Percentiles rank a stretch among this genome's conserved stretches.
phyloP scores from a whole-genome alignment of 2,113 vertebrate species.

The Cebidichthys violaceus region DNA sequence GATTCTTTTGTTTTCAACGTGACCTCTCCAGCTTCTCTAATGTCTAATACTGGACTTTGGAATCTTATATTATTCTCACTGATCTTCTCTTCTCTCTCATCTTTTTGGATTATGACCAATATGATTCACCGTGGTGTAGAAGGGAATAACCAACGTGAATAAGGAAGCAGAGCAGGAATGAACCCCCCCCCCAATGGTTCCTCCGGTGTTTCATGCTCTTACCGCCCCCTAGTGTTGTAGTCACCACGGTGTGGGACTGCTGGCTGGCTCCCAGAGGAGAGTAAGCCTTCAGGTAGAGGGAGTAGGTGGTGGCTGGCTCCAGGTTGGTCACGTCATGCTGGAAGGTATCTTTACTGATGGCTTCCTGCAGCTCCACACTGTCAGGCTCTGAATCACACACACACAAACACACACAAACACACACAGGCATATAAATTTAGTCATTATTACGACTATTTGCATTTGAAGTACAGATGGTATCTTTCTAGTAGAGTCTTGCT shows the following conservation, averaged over 20 bases:
- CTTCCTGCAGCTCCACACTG: slow-evolving; percentile 84
- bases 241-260: slow-evolving; percentile 76
- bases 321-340: slow-evolving; percentile 81
- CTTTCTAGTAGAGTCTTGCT: background rate
- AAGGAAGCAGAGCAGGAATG: background rate
- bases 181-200: too few relatives aligned
- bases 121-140: background rate
- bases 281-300: slow-evolving; percentile 82
- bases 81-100: background rate
- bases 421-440: background rate
- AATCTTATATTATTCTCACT: background rate
- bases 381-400: slow-evolving; percentile 77
- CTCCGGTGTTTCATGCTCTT: slow-evolving; percentile 4
- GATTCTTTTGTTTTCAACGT: background rate
- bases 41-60: background rate
- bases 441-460: background rate
- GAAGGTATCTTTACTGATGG: slow-evolving; percentile 84
- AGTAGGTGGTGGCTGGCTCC: slow-evolving; percentile 82
- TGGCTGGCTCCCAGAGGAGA: slow-evolving; percentile 84
- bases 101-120: background rate
- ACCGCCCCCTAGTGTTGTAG: slow-evolving; percentile 83
- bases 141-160: background rate
- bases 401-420: background rate
- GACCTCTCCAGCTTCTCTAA: background rate
- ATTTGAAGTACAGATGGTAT: background rate